Conservation (phyloP, 2,797 vertebrate species). For the Tokudaia muenninki region DNA sequence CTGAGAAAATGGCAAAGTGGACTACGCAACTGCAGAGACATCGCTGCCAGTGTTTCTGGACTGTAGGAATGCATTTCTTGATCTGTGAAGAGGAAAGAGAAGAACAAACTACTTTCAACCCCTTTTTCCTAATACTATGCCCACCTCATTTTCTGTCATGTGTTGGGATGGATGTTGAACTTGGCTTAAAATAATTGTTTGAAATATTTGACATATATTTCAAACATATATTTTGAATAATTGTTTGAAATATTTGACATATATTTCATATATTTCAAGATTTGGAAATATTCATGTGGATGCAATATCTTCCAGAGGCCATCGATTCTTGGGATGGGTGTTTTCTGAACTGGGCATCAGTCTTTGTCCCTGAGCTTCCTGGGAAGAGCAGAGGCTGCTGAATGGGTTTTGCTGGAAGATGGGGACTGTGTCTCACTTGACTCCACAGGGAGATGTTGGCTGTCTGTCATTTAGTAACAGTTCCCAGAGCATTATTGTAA, state of each 20-base stretch:
- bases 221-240: too few relatives aligned
- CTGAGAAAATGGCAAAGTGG: slow-evolving; percentile 4
- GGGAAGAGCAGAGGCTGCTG: neutral
- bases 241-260: slow-evolving; percentile 9
- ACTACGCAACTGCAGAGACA: neutral
- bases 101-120: slow-evolving; percentile 4
- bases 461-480: slow-evolving; percentile 10
- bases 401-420: neutral
- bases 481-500: slow-evolving; percentile 51
- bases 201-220: too few relatives aligned
- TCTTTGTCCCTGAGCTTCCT: neutral
- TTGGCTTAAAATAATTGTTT: slow-evolving; percentile 25
- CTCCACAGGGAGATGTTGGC: neutral
- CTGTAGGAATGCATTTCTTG: neutral
- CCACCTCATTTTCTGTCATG: slow-evolving; percentile 15
- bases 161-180: slow-evolving; percentile 18
- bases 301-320: neutral
- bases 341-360: neutral
- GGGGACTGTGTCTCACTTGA: neutral
- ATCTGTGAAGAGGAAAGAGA: neutral
- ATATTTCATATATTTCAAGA: neutral
- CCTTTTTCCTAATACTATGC: neutral
- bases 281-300: neutral
- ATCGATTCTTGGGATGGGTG: neutral
- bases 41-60: neutral